Conservation (phyloP, 2,888 invertebrate species). For the Oxystoma pomonae region DNA sequence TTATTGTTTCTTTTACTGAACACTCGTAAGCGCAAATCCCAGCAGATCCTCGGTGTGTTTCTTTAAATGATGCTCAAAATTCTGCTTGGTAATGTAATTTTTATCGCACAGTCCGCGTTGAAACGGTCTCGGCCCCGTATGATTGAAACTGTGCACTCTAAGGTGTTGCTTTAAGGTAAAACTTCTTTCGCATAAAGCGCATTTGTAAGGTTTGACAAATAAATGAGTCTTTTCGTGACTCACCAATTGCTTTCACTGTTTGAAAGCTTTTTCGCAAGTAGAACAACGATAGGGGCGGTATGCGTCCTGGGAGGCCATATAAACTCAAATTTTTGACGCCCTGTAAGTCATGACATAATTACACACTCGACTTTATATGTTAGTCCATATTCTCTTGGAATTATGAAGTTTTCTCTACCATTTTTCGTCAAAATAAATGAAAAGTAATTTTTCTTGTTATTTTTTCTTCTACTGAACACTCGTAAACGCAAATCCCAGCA, state of each 20-base stretch:
- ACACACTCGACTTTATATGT: no score
- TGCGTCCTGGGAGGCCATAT: conserved; percentile 20
- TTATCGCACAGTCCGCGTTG: conserved; percentile 27
- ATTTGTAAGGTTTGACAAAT: conserved; percentile 9
- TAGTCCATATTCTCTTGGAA: no score
- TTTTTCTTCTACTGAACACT: no score
- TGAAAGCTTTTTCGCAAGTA: conserved; percentile 28
- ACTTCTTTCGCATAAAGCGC: conserved; percentile 25
- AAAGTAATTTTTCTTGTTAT: no score
- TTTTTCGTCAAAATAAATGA: no score
- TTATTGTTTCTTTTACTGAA: no score
- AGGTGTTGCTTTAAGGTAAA: conserved; percentile 31
- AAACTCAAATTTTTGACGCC: no score
- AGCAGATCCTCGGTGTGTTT: background rate
- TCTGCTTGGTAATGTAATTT: conserved; percentile 31
- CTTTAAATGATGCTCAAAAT: conserved; percentile 22
- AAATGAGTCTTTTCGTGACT: conserved; percentile 22
- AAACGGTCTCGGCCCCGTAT: conserved; percentile 26
- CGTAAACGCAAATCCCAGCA: no score
- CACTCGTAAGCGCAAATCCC: no score
- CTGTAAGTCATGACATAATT: no score
- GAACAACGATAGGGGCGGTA: conserved; percentile 29
- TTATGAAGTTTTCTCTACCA: no score
- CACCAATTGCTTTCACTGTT: conserved; percentile 29
- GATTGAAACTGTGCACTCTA: conserved; percentile 24